Evolutionary conservation across 2,888 invertebrate species (phyloP).

Genomic region (Tetragonisca angustula): DNA sequence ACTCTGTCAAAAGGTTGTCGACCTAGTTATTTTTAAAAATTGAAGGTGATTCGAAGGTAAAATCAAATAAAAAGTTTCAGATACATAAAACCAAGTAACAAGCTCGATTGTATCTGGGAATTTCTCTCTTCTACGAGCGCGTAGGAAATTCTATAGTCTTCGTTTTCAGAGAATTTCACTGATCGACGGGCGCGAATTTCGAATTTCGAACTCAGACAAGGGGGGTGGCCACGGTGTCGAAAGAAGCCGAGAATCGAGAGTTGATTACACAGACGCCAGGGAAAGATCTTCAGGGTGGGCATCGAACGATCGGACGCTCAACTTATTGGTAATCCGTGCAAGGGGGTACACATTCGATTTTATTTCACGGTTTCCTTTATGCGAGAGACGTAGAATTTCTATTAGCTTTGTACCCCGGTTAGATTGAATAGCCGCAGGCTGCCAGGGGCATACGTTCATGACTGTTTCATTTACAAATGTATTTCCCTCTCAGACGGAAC

Average conservation of each 20-base stretch:
- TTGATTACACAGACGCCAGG: constrained; percentile 59
- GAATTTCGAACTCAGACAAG: too few relatives aligned
- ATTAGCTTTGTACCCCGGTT: constrained; percentile 80
- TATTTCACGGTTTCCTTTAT: constrained; percentile 79
- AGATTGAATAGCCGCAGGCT: constrained; percentile 80
- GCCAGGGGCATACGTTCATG: constrained; percentile 78
- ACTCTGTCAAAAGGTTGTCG: too few relatives aligned
- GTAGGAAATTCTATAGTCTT: neutral
- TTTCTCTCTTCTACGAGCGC: too few relatives aligned
- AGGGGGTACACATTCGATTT: constrained; percentile 77
- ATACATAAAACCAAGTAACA: too few relatives aligned
- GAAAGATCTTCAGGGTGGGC: constrained; percentile 39
- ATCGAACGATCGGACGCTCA: constrained; percentile 55
- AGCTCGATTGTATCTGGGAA: too few relatives aligned
- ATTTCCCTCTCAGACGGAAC: constrained; percentile 81
- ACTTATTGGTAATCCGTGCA: constrained; percentile 74
- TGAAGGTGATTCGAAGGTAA: too few relatives aligned
- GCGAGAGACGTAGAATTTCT: constrained; percentile 79
- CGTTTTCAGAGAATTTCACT: neutral
- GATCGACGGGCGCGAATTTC: neutral
- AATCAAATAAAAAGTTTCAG: too few relatives aligned
- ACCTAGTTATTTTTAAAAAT: too few relatives aligned
- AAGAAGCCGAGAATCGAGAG: constrained; percentile 25
- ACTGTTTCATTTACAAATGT: constrained; percentile 83
- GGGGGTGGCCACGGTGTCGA: neutral